Evolutionary conservation across 2,797 vertebrate species (phyloP).

Genomic region (Enoplosus armatus): DNA sequence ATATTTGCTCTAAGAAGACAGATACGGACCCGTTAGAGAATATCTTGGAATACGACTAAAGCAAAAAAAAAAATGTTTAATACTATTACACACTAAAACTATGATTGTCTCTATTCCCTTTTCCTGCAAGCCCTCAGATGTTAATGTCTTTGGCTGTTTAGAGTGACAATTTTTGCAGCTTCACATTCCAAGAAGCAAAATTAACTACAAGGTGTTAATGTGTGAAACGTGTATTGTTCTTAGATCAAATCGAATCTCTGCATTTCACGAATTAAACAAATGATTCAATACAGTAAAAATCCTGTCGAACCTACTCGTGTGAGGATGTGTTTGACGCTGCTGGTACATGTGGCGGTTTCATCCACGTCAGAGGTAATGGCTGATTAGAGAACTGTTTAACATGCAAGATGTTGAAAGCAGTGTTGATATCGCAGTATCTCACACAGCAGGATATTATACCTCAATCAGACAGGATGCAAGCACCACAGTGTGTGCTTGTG

Average conservation of each 20-base stretch:
- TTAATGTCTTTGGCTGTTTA: neutral
- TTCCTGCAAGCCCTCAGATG: neutral
- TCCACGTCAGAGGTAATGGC: neutral
- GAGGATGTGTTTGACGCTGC: neutral
- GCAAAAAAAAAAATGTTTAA: neutral
- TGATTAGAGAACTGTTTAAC: neutral
- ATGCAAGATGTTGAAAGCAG: neutral
- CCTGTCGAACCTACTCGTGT: neutral
- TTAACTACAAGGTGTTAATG: neutral
- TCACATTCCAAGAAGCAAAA: neutral
- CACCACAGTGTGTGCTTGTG: neutral
- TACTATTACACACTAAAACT: neutral
- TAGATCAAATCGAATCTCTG: no score
- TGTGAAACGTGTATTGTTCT: neutral
- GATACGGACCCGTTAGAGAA: no score
- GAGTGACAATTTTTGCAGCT: neutral
- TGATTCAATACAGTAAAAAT: neutral
- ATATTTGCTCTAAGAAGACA: neutral
- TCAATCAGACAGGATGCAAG: conserved; percentile 23
- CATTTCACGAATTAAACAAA: neutral
- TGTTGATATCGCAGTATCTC: neutral
- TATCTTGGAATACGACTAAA: neutral
- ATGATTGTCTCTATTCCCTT: neutral
- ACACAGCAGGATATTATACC: neutral
- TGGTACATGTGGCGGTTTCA: no score